phyloP scores from a whole-genome alignment of 2,113 vertebrate species.

The Kryptolebias marmoratus region DNA sequence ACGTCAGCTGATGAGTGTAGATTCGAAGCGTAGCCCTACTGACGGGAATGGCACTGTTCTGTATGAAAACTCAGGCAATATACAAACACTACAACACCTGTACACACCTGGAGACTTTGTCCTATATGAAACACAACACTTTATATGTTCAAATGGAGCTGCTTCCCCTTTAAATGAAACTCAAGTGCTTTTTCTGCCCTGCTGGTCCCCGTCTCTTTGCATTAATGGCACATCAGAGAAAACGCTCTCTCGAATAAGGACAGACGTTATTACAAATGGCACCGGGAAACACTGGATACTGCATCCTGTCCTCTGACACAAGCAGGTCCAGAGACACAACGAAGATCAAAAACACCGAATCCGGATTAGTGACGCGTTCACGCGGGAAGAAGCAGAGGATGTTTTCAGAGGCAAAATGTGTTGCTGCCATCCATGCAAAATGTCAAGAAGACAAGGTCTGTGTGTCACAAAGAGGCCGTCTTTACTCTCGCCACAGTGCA shows the following conservation, averaged over 20 bases:
- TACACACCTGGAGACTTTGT: constrained; percentile 31
- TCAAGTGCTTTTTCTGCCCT: constrained; percentile 2
- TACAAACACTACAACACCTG: constrained; percentile 46
- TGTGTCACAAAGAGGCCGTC: constrained; percentile 16
- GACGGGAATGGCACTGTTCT: constrained; percentile 57
- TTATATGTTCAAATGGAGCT: constrained; percentile 21
- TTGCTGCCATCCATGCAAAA: constrained; percentile 34
- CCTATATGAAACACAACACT: constrained; percentile 35
- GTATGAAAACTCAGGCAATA: constrained; percentile 41
- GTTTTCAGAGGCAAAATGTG: constrained; percentile 33
- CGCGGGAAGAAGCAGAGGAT: constrained; percentile 35
- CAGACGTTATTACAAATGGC: constrained; percentile 56
- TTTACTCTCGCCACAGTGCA: constrained; percentile 15
- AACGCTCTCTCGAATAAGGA: constrained; percentile 51
- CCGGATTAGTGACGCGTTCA: constrained; percentile 17
- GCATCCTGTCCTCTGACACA: constrained; percentile 13
- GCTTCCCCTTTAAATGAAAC: constrained; percentile 20
- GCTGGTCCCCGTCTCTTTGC: constrained; percentile 19
- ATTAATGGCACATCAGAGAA: constrained; percentile 73
- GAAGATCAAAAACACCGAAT: constrained; percentile 26
- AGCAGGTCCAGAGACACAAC: constrained; percentile 7
- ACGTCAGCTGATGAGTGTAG: constrained; percentile 7
- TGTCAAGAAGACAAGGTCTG: constrained; percentile 26
- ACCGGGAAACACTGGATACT: constrained; percentile 37
- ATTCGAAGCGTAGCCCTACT: constrained; percentile 14